These are phyloP conservation scores for Acronicta aceris DNA, from an alignment of 2,888 invertebrate genomes.

Conservation along the genomic window DNA sequence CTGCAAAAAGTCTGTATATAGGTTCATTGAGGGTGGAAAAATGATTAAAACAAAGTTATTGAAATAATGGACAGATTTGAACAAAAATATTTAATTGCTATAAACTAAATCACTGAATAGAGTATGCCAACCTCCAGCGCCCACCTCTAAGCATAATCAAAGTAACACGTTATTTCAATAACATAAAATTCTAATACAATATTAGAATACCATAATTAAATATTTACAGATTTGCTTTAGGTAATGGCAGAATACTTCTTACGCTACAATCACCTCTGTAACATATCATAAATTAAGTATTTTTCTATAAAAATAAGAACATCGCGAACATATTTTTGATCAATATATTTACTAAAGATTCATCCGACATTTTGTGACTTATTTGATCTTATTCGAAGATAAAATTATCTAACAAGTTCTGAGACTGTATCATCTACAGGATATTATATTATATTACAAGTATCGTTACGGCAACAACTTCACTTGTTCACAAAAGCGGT, in stretches of 20 bases:
- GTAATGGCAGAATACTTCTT: constrained; percentile 76
- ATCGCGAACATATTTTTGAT: constrained; percentile 59
- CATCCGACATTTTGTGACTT: constrained; percentile 61
- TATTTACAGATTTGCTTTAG: constrained; percentile 81
- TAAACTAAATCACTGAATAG: constrained; percentile 85
- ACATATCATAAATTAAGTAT: constrained; percentile 62
- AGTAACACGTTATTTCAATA: constrained; percentile 74
- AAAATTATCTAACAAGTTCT: constrained; percentile 51
- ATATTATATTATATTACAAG: constrained; percentile 54
- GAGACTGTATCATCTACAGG: constrained; percentile 49
- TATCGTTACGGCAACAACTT: constrained; percentile 60
- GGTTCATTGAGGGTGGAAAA: background rate
- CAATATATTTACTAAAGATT: constrained; percentile 56
- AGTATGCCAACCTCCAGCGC: constrained; percentile 77
- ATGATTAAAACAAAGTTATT: background rate
- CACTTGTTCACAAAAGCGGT: constrained; percentile 71
- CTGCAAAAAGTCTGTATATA: background rate
- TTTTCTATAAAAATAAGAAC: constrained; percentile 62
- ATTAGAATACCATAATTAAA: constrained; percentile 65
- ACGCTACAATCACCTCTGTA: constrained; percentile 77
- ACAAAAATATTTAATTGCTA: constrained; percentile 85
- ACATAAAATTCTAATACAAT: constrained; percentile 73
- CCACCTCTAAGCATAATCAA: constrained; percentile 76
- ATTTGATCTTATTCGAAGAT: constrained; percentile 55
- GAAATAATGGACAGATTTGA: constrained; percentile 66